A percentile compares a stretch with the other conserved stretches of the same genome.
phyloP scores from a whole-genome alignment of 2,888 invertebrate genomes.

The Ophion ventricosus region DNA sequence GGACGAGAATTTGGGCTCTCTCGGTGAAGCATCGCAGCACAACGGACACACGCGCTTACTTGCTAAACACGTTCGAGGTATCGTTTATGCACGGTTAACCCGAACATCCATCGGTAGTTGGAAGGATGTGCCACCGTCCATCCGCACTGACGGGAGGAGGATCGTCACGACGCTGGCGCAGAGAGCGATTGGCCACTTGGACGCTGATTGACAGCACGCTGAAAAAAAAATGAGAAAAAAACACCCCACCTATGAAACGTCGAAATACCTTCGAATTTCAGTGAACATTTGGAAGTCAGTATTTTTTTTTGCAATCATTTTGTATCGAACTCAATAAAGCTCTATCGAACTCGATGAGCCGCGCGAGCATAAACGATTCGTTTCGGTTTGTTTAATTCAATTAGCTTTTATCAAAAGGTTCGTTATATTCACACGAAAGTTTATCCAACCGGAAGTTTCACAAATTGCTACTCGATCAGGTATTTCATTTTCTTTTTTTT shows the following conservation, averaged over 20 bases:
- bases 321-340: not conserved
- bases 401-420: not conserved
- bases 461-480: not conserved
- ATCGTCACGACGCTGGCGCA: not conserved
- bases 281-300: not conserved
- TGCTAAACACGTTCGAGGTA: constrained; percentile 62
- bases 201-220: not conserved
- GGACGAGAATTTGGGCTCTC: constrained; percentile 38
- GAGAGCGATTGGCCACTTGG: constrained; percentile 27
- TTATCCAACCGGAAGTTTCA: not conserved
- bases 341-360: not conserved
- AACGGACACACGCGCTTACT: constrained; percentile 45
- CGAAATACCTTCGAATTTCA: not conserved
- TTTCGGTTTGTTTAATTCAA: not conserved
- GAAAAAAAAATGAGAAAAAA: not conserved
- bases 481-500: not conserved
- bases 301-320: not conserved
- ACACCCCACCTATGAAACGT: not conserved
- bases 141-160: constrained; percentile 46
- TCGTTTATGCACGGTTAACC: constrained; percentile 67
- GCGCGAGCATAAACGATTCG: not conserved
- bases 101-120: constrained; percentile 63
- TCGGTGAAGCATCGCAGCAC: constrained; percentile 24
- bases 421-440: not conserved
- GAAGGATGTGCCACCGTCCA: constrained; percentile 57